Base-by-base conservation (phyloP, 2,113 vertebrate species). In the Rallus limicola region DNA sequence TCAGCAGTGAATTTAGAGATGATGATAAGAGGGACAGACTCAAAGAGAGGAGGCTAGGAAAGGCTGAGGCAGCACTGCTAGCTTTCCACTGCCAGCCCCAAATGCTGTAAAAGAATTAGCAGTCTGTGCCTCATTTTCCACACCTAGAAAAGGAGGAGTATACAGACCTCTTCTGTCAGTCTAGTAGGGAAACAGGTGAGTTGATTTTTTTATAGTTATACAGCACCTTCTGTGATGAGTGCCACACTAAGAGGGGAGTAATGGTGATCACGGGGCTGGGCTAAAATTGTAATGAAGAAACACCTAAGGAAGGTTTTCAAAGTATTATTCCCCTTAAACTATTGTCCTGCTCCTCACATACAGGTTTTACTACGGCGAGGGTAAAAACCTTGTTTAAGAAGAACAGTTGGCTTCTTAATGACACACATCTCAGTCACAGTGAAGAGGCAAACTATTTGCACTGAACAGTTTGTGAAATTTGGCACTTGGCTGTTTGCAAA, bases 401-500 rank as follows among this genome's bases (percentile, higher is more conserved):
- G 38, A 70, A 68, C 62, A 86, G 56, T 46, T 96, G 72, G 82
- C 29, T 94, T 71, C 53, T 65, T 40, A 74, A 52, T 50, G 58
- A 67, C 38, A 55, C n/a, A 26, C 12, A 36, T 63, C 60, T 52
- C 63, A 13, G 65, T 26, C 69, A 81, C 62, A 89, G 50, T 53
- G 48, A 90, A 81, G 69, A 84, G 72, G 80, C 68, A 88, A 95
- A 82, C 40, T 36, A 62, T 75, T 63, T 26, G 53, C 86, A 79
- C 38, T 36, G 38, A 94, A 29, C 55, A 88, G 18, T 72, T 86
- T 69, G 83, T 78, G 74, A 92, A 86, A 89, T 33, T 29, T 94
- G 91, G 92, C 88, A 86, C 62, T 83, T 88, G 76, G 38, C 31
- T 79, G 52, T 70, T 88, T 68, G 58, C 77, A 84, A 78, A 89